phyloP scores from a whole-genome alignment of 2,797 vertebrate species.

The Labroides dimidiatus region DNA sequence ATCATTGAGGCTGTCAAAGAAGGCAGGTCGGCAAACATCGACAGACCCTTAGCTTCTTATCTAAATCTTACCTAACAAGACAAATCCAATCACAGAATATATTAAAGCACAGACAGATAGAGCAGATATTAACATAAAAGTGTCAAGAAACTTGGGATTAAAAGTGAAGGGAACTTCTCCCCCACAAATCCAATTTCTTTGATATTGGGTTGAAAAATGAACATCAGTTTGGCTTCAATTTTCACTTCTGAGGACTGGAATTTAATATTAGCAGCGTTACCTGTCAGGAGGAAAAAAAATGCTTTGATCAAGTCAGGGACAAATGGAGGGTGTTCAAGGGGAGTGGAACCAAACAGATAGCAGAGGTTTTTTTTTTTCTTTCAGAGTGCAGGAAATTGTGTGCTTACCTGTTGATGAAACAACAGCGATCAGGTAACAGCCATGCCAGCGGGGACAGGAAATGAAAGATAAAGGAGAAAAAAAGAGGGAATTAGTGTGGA shows the following conservation, averaged over 20 bases:
- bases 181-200: constrained; percentile 31
- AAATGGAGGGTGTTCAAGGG: constrained; percentile 28
- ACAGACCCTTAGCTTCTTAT: constrained; percentile 7
- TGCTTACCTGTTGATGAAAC: constrained; percentile 77
- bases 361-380: constrained; percentile 39
- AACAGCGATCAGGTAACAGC: constrained; percentile 43
- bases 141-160: constrained; percentile 10
- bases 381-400: constrained; percentile 53
- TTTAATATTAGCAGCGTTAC: constrained; percentile 28
- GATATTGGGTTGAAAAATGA: constrained; percentile 7
- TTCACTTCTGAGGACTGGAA: constrained; percentile 22
- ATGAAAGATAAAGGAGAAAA: constrained; percentile 64
- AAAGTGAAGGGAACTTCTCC: constrained; percentile 8
- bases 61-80: constrained; percentile 4
- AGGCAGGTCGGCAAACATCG: neutral
- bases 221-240: constrained; percentile 12
- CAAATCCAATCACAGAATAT: constrained; percentile 3
- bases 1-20: too few relatives aligned
- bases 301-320: constrained; percentile 37
- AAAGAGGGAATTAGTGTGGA: constrained; percentile 35
- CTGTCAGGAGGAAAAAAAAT: constrained; percentile 36
- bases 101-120: neutral
- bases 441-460: constrained; percentile 47
- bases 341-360: constrained; percentile 27
- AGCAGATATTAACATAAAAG: constrained; percentile 21